A percentile compares a stretch with the other conserved stretches of the same genome.
Conservation (phyloP, 2,888 invertebrate species). For the Brenthis hecate region DNA sequence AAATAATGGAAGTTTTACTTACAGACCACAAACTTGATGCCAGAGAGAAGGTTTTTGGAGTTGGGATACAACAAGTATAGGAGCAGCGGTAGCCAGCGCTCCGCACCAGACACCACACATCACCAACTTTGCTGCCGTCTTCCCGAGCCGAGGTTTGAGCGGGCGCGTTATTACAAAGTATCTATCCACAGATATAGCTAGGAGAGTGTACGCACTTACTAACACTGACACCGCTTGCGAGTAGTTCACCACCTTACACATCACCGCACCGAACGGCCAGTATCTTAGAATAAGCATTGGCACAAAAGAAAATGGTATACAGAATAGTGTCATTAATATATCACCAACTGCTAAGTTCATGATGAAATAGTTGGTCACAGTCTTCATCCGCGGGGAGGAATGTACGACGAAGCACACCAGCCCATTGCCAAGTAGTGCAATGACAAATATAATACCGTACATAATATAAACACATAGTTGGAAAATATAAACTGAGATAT, state of each 20-base stretch:
- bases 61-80: constrained; percentile 88
- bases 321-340: constrained; percentile 93
- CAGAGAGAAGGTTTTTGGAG: constrained; percentile 80
- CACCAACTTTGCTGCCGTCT: constrained; percentile 84
- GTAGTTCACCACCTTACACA: constrained; percentile 91
- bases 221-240: constrained; percentile 90
- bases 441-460: constrained; percentile 87
- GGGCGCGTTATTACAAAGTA: constrained; percentile 96
- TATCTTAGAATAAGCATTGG: constrained; percentile 89
- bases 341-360: constrained; percentile 94
- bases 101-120: constrained; percentile 89
- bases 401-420: constrained; percentile 94
- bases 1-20: constrained; percentile 50
- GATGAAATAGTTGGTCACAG: constrained; percentile 95
- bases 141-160: constrained; percentile 89
- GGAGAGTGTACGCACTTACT: constrained; percentile 94
- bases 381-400: constrained; percentile 92
- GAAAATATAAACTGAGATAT: constrained; percentile 77
- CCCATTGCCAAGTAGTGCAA: constrained; percentile 88
- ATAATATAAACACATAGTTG: constrained; percentile 85
- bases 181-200: constrained; percentile 94
- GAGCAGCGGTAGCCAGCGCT: constrained; percentile 90
- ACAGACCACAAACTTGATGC: constrained; percentile 83
- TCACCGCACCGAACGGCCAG: constrained; percentile 92
- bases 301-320: constrained; percentile 94